Percentiles rank a stretch among this genome's conserved stretches.
Evolutionary conservation across 30 jellyfish, hydroid and myxozoan genomes (phyloP).

Genomic region (Pseudorhiza aurosa): DNA sequence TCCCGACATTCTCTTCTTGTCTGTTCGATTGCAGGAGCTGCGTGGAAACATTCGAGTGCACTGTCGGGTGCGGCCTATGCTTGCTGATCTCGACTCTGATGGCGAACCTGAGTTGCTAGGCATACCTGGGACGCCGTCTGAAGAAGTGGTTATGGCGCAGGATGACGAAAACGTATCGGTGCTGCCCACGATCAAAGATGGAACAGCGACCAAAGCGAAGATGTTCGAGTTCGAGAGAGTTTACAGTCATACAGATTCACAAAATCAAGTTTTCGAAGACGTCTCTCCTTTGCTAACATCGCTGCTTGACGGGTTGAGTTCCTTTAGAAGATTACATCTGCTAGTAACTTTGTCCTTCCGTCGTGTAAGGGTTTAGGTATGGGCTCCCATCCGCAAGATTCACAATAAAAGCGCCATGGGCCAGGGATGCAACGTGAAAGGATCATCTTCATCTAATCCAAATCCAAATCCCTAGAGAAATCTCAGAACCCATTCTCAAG

Average conservation of each 20-base stretch:
- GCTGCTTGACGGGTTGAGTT: conserved; percentile 95
- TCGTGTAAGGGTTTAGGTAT: too few species aligned
- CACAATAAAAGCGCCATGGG: too few species aligned
- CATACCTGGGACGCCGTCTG: conserved; percentile 76
- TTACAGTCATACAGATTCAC: conserved; percentile 67
- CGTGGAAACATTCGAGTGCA: conserved; percentile 92
- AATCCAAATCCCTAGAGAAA: too few species aligned
- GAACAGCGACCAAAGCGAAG: conserved; percentile 47
- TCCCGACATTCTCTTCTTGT: too few species aligned
- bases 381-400: too few species aligned
- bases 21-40: conserved; percentile 60
- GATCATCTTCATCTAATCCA: too few species aligned
- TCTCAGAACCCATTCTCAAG: too few species aligned
- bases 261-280: conserved; percentile 65
- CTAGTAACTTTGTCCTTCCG: too few species aligned
- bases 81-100: conserved; percentile 76
- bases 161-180: conserved; percentile 80
- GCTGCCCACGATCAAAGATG: conserved; percentile 26
- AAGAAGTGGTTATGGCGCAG: conserved; percentile 67
- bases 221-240: conserved; percentile 82
- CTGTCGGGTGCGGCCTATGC: conserved; percentile 90
- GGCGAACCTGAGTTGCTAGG: conserved; percentile 88
- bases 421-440: too few species aligned
- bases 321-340: too few species aligned
- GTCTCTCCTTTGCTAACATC: conserved; percentile 90